These are phyloP conservation scores for Orchestia grillus DNA, from an alignment of 1,140 invertebrate genomes.

Conservation along the genomic window DNA sequence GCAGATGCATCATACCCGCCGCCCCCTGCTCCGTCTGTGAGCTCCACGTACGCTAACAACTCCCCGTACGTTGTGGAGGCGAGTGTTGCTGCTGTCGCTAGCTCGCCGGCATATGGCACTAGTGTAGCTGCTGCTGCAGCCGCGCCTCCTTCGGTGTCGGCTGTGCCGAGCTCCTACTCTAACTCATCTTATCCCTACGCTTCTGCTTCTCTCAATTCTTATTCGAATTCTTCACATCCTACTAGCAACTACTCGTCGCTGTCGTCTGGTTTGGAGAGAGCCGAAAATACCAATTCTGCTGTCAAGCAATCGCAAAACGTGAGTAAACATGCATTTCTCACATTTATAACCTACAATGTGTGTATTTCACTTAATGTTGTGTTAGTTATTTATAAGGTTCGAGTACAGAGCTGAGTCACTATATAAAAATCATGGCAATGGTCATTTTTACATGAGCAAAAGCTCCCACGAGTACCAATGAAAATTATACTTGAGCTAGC, in stretches of 20 bases:
- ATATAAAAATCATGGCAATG: background rate
- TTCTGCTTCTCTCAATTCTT: slow-evolving; percentile 35
- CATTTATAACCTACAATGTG: background rate
- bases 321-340: background rate
- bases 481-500: background rate
- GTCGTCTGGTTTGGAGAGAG: slow-evolving; percentile 16
- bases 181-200: slow-evolving; percentile 48
- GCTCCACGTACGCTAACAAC: slow-evolving; percentile 17
- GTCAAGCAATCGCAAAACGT: slow-evolving; percentile 6
- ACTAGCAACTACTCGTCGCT: slow-evolving; percentile 4
- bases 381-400: background rate
- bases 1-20: background rate
- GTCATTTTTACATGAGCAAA: background rate
- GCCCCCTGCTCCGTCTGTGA: background rate
- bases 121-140: slow-evolving; percentile 16
- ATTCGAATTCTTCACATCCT: slow-evolving; percentile 26
- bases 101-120: slow-evolving; percentile 16
- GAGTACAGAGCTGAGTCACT: background rate
- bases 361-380: background rate
- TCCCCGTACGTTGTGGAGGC: background rate
- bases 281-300: slow-evolving; percentile 5
- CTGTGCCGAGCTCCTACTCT: slow-evolving; percentile 33
- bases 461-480: background rate
- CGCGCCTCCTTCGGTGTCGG: background rate
- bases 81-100: background rate